Conservation (phyloP, 2,888 invertebrate genomes). For the Dorcus hopei region DNA sequence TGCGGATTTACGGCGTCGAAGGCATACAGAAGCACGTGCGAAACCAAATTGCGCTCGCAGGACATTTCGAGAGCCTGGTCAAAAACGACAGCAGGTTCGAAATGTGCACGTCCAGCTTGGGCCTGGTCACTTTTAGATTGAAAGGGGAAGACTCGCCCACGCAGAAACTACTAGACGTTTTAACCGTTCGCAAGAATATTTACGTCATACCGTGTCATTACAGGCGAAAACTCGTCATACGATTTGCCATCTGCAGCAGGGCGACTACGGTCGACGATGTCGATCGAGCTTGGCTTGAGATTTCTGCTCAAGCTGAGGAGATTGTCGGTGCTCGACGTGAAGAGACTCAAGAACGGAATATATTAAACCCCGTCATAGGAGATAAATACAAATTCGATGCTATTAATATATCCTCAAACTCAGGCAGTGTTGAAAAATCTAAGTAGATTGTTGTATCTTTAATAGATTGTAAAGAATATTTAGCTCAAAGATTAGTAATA, state of each 20-base stretch:
- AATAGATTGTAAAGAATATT: too few relatives aligned
- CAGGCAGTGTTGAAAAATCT: conserved; percentile 12
- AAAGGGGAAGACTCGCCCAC: conserved; percentile 71
- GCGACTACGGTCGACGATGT: conserved; percentile 69
- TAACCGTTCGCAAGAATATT: conserved; percentile 74
- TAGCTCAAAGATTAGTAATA: too few relatives aligned
- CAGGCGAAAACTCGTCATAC: conserved; percentile 65
- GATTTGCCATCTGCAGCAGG: conserved; percentile 80
- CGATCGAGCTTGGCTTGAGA: conserved; percentile 62
- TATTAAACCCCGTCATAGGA: conserved; percentile 2
- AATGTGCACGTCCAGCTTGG: conserved; percentile 52
- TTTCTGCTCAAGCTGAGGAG: conserved; percentile 23
- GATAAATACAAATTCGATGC: conserved; percentile 18
- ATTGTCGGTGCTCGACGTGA: neutral
- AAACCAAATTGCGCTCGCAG: conserved; percentile 70
- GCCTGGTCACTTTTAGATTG: conserved; percentile 86
- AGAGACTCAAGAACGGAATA: neutral
- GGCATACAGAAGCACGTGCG: conserved; percentile 77
- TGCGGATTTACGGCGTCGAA: conserved; percentile 77
- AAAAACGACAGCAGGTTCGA: conserved; percentile 74
- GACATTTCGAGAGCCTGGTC: conserved; percentile 73
- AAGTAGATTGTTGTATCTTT: neutral
- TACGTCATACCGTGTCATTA: conserved; percentile 78
- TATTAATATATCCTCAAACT: conserved; percentile 12
- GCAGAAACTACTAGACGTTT: conserved; percentile 65